Conservation (phyloP, 2,888 invertebrate genomes). For the Phengaris alcon region DNA sequence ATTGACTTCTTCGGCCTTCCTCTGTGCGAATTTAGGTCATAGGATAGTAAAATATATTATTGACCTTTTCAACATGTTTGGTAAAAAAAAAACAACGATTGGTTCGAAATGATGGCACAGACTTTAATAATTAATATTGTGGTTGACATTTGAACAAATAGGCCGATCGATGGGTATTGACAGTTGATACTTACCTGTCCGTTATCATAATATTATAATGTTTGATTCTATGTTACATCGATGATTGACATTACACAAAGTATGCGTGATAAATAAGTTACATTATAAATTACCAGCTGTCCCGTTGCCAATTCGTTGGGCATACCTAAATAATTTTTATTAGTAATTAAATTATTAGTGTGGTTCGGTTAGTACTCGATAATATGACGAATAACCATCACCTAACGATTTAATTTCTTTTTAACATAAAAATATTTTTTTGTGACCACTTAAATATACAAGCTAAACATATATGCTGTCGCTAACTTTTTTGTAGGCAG, state of each 20-base stretch:
- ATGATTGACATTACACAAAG: neutral
- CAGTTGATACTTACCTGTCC: neutral
- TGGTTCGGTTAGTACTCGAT: too few relatives aligned
- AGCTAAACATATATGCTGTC: too few relatives aligned
- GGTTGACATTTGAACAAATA: constrained; percentile 20
- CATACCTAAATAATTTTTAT: too few relatives aligned
- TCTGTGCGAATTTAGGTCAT: neutral
- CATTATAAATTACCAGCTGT: too few relatives aligned
- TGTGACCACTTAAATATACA: too few relatives aligned
- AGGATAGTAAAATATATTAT: neutral
- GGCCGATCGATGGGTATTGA: constrained; percentile 22
- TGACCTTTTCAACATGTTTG: neutral
- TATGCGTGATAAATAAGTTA: neutral
- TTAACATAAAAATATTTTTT: too few relatives aligned
- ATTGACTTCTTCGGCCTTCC: neutral
- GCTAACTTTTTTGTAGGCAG: too few relatives aligned
- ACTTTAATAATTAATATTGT: neutral
- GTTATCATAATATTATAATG: neutral
- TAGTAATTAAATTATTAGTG: too few relatives aligned
- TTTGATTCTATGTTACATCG: neutral
- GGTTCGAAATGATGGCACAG: neutral
- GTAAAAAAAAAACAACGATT: neutral
- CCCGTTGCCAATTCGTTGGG: too few relatives aligned
- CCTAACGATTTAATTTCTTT: too few relatives aligned
- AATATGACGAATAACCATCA: too few relatives aligned